A percentile compares a stretch with the other conserved stretches of the same genome.
Evolutionary conservation across 2,113 vertebrate genomes (phyloP).

Genomic region (Sterrhoptilus dennistouni): DNA sequence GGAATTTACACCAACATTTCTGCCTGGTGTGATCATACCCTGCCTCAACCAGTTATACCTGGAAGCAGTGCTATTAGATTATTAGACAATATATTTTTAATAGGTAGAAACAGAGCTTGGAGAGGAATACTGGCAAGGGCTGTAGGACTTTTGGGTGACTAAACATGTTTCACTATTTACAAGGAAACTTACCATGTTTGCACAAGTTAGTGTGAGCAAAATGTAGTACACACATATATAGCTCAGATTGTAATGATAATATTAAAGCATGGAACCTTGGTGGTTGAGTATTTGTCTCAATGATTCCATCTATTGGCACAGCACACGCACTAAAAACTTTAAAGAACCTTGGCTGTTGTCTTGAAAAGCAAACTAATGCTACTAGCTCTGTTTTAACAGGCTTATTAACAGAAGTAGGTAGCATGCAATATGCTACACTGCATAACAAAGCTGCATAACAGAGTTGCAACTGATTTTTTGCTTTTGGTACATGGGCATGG

Average conservation of each 20-base stretch:
- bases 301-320: background rate
- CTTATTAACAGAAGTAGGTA: too few species aligned
- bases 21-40: background rate
- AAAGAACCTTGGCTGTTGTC: too few species aligned
- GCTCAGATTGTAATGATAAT: background rate
- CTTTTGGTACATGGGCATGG: too few species aligned
- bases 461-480: too few species aligned
- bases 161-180: background rate
- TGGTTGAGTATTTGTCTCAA: background rate
- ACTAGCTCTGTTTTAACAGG: too few species aligned
- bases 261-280: too few species aligned
- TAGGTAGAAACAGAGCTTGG: background rate
- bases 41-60: background rate
- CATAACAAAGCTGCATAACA: too few species aligned
- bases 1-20: background rate
- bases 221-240: background rate
- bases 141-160: background rate
- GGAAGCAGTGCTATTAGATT: rapidly evolving
- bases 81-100: background rate
- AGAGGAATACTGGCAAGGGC: background rate
- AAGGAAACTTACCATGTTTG: too few species aligned
- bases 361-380: too few species aligned
- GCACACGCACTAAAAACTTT: background rate
- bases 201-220: background rate
- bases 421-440: too few species aligned